Base-by-base conservation (phyloP, 37 sponge, comb jelly and placozoan species). In the Petrosia ficiformis region DNA sequence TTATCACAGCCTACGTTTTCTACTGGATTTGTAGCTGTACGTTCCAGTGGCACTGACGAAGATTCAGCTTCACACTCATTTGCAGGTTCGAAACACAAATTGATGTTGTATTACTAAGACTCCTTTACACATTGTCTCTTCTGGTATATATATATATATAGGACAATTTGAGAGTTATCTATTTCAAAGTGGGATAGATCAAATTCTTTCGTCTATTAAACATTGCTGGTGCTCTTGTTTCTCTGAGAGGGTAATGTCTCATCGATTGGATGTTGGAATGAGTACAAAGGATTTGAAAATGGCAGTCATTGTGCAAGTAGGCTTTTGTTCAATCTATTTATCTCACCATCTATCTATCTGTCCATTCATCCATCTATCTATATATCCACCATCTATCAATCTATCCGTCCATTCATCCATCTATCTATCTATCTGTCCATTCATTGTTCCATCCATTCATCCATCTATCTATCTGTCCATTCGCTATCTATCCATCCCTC, bases 21-120 rank as follows among this genome's bases (percentile, higher is more conserved):
- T 11, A 84, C 54, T 26, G 16, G 59, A 25, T 88, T 75, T 70
- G 75, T 93, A 26, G 94, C 94, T 31, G 94, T 93, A 39, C 56
- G 94, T 19, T 93, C 94, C 25, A 93, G 94, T 74, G 94, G 94
- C 16, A 89, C 94, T 44, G 94, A 93, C 68, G 94, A 93, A 56
- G 94, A 93, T 73, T 84, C 88, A n/a, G 79, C 89, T 0, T 57
- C 83, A 35, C 94, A 93, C 59, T 93, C 94, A 10, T 93, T 93
- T 79, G 94, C 94, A 31, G 94, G 94, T 82, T 35, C 33, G 52
- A 48, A 14, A 8, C 54, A 48, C 54, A 48, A 19, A 48, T 19
- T 48, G 14, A 48, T 48, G 14, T 48, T 48, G 54, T 8, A 14
- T 19, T 48, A 48, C 14, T 48, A n/a, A n/a, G n/a, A n/a, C n/a